Conservation (phyloP, 2,113 vertebrate species). For the Barnardius zonarius region DNA sequence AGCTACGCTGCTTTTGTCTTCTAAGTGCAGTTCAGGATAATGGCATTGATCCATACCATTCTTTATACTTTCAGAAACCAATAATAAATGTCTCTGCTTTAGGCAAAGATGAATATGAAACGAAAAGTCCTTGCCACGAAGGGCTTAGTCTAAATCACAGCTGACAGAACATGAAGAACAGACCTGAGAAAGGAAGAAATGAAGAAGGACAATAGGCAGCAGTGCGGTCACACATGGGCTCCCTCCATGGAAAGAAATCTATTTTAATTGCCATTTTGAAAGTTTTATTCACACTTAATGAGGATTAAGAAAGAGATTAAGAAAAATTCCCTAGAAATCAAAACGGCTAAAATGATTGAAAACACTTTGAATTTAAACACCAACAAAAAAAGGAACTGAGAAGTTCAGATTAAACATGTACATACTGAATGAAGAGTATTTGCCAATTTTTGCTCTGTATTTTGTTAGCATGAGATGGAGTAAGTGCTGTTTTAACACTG, state of each 20-base stretch:
- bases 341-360: not conserved
- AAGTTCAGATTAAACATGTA: not conserved
- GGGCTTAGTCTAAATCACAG: conserved; percentile 14
- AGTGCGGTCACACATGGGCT: not conserved
- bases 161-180: not conserved
- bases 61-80: conserved; percentile 38
- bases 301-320: not conserved
- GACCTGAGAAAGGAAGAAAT: not conserved
- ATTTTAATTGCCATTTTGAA: conserved; percentile 11
- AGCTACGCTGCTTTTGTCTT: not conserved
- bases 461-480: not conserved
- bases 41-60: not conserved
- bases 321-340: not conserved
- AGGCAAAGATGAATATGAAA: not conserved
- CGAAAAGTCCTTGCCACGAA: not conserved
- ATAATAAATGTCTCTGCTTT: not conserved
- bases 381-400: not conserved
- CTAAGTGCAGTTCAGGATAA: conserved; percentile 21
- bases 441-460: not conserved
- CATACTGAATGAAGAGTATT: not conserved
- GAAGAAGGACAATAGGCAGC: not conserved
- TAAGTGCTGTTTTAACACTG: not conserved
- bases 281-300: not conserved
- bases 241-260: not conserved
- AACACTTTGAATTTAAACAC: not conserved